phyloP scores from a whole-genome alignment of 2,113 vertebrate genomes.

The Plestiodon gilberti region DNA sequence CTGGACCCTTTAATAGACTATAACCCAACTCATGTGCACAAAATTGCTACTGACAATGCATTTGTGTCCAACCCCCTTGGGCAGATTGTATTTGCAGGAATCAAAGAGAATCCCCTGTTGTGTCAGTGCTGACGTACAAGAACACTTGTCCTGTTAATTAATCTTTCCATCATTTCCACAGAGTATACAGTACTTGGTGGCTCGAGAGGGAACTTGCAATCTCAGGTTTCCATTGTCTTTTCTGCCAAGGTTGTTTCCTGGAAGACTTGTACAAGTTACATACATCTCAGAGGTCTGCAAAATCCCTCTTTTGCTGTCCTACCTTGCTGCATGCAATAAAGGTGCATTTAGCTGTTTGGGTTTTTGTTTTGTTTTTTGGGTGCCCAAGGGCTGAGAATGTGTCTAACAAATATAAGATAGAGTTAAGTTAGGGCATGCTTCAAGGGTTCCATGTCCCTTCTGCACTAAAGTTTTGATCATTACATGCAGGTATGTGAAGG shows the following conservation, averaged over 20 bases:
- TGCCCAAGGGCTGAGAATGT: neutral
- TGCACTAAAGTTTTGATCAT: neutral
- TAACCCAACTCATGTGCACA: constrained; percentile 5
- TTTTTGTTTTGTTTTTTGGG: neutral
- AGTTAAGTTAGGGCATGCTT: neutral
- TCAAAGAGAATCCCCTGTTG: constrained; percentile 10
- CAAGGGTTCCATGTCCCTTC: neutral
- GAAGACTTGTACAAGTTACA: neutral
- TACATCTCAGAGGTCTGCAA: neutral
- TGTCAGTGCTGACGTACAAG: constrained; percentile 6
- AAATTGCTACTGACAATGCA: neutral
- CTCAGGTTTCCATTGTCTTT: neutral
- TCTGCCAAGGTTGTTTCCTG: constrained; percentile 1
- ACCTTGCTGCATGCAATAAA: neutral
- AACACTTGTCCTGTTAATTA: constrained; percentile 8
- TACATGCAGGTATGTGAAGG: neutral
- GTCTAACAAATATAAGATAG: neutral
- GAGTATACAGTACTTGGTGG: neutral
- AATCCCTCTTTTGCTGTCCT: neutral
- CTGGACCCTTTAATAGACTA: neutral
- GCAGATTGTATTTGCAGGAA: neutral
- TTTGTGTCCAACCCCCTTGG: neutral
- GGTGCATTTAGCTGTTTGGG: neutral
- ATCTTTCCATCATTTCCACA: neutral
- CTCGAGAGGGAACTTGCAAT: neutral